A percentile compares a stretch with the other conserved stretches of the same genome.
phyloP scores from a whole-genome alignment of 2,797 vertebrate genomes.

The Periparus ater region DNA sequence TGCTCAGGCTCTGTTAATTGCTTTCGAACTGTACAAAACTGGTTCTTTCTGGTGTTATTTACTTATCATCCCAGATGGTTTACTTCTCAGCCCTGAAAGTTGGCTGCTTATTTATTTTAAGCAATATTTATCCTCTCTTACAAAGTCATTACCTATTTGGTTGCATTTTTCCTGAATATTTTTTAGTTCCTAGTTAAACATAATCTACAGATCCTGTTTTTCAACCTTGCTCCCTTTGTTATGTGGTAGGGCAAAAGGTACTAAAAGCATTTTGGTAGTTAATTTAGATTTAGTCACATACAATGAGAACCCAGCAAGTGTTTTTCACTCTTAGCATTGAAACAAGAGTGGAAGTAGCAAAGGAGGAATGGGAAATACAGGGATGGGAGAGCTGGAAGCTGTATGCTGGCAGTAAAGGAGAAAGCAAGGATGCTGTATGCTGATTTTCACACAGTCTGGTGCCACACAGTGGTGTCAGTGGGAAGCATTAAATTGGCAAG shows the following conservation, averaged over 20 bases:
- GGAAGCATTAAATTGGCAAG: background rate
- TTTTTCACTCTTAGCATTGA: background rate
- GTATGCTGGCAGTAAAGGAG: background rate
- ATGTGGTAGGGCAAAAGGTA: background rate
- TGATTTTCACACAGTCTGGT: background rate
- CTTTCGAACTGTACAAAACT: background rate
- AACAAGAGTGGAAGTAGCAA: background rate
- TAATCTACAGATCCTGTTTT: background rate
- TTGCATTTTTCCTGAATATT: background rate
- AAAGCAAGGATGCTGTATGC: no score
- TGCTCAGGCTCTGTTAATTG: background rate
- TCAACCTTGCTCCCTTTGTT: background rate
- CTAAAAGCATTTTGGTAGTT: background rate
- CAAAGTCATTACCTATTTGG: background rate
- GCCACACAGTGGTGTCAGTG: background rate
- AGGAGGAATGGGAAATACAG: background rate
- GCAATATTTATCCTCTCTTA: background rate
- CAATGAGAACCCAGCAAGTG: background rate
- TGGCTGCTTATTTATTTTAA: background rate
- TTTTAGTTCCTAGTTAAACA: background rate
- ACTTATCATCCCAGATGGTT: background rate
- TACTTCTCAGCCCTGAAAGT: background rate
- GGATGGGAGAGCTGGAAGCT: background rate
- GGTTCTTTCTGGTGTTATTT: background rate
- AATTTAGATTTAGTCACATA: background rate